These are phyloP conservation scores for Drosophila suzukii DNA, from an alignment of 1,140 invertebrate genomes.

Conservation along the genomic window DNA sequence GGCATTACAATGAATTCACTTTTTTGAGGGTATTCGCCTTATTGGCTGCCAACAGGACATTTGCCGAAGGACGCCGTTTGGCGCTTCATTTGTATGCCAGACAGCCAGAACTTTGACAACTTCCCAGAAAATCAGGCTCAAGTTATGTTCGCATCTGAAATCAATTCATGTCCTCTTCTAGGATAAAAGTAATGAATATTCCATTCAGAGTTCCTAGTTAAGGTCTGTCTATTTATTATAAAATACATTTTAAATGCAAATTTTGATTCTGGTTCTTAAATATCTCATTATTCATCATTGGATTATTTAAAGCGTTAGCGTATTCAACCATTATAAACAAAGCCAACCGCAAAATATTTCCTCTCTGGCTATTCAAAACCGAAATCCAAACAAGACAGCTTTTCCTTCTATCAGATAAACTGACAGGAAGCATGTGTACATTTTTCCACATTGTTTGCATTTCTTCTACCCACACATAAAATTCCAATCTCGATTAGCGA, in stretches of 20 bases:
- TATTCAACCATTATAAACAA: too few relatives aligned
- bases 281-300: too few relatives aligned
- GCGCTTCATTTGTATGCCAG: conserved; percentile 53
- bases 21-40: conserved; percentile 34
- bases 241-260: not conserved
- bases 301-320: too few relatives aligned
- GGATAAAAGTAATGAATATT: conserved; percentile 15
- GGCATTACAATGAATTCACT: conserved; percentile 48
- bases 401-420: not conserved
- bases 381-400: too few relatives aligned
- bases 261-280: not conserved
- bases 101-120: conserved; percentile 33
- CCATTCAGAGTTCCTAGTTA: not conserved
- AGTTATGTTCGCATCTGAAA: conserved; percentile 36
- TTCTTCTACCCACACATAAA: conserved; percentile 2
- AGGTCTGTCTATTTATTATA: not conserved
- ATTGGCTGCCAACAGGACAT: conserved; percentile 55
- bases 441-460: conserved; percentile 15
- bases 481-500: not conserved
- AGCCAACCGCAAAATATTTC: too few relatives aligned
- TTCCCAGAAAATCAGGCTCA: conserved; percentile 26
- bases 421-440: conserved; percentile 9
- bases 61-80: conserved; percentile 26
- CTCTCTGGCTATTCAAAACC: too few relatives aligned
- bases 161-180: conserved; percentile 15